A percentile compares a stretch with the other conserved stretches of the same genome.
These are phyloP conservation scores for Notothenia coriiceps DNA, from an alignment of 2,113 vertebrate species.

Conservation along the genomic window DNA sequence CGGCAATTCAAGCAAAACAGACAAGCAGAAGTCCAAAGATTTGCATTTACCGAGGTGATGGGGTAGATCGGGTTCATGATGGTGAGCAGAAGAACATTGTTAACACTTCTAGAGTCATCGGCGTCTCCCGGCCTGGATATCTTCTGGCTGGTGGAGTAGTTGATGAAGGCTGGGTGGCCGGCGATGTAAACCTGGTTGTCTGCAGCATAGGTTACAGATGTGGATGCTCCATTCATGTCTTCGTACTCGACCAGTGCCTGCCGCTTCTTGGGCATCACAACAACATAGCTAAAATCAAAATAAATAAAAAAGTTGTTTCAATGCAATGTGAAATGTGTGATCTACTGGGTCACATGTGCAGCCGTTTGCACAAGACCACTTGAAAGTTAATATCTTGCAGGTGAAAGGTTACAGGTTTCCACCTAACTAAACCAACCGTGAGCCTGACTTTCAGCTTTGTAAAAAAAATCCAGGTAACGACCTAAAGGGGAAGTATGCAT, in stretches of 20 bases:
- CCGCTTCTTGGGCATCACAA: conserved; percentile 97
- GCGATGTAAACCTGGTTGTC: conserved; percentile 98
- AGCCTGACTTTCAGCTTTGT: background rate
- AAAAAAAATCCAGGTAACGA: background rate
- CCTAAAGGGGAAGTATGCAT: no score
- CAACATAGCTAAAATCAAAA: conserved; percentile 88
- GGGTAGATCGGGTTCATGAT: conserved; percentile 96
- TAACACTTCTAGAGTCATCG: conserved; percentile 91
- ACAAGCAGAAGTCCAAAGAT: background rate
- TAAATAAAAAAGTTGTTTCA: background rate
- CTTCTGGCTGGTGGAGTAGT: conserved; percentile 98
- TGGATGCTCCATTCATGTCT: conserved; percentile 93
- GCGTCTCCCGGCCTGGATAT: conserved; percentile 94
- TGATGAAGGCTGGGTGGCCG: conserved; percentile 94
- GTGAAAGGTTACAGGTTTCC: background rate
- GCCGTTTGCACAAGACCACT: background rate
- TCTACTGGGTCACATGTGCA: background rate
- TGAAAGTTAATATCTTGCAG: background rate
- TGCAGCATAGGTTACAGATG: conserved; percentile 94
- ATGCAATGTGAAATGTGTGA: background rate
- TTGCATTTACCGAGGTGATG: conserved; percentile 87
- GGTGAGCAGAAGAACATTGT: conserved; percentile 95
- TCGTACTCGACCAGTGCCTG: conserved; percentile 97
- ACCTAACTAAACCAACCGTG: background rate
- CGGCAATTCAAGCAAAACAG: background rate